A percentile compares a stretch with the other conserved stretches of the same genome.
Conservation (phyloP, 2,888 invertebrate species). For the Protonemura montana region DNA sequence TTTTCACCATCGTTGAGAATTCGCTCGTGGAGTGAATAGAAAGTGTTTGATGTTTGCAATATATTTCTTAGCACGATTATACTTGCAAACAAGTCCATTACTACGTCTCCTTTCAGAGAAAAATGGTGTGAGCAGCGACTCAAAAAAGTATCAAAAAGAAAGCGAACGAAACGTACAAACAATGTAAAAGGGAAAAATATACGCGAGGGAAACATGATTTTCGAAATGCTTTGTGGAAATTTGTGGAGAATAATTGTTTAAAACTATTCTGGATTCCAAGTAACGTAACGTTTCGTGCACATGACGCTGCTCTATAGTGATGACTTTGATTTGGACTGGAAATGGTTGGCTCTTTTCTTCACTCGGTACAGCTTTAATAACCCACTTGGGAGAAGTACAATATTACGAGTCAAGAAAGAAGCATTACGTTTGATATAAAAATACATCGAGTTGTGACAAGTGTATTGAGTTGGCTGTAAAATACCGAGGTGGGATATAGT, state of each 20-base stretch:
- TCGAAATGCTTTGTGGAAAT: background rate
- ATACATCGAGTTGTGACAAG: background rate
- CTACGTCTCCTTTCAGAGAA: background rate
- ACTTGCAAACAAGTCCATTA: background rate
- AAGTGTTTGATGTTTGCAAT: conserved; percentile 5
- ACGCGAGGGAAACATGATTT: background rate
- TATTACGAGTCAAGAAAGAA: background rate
- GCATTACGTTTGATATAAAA: background rate
- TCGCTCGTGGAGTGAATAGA: background rate
- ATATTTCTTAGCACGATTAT: background rate
- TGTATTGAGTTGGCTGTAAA: background rate
- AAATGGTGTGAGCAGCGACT: background rate
- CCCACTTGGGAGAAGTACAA: background rate
- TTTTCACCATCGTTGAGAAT: background rate
- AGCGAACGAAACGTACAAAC: background rate
- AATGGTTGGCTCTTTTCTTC: background rate
- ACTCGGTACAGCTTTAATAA: background rate
- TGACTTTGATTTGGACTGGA: background rate
- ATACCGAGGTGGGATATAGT: background rate
- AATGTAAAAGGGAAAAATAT: background rate
- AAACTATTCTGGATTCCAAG: background rate
- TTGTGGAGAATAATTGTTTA: background rate
- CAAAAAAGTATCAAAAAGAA: background rate
- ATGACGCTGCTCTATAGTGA: background rate
- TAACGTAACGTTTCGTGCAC: background rate